Evolutionary conservation across 2,888 invertebrate genomes (phyloP).

Genomic region (Mesorhabditis spiculigera): DNA sequence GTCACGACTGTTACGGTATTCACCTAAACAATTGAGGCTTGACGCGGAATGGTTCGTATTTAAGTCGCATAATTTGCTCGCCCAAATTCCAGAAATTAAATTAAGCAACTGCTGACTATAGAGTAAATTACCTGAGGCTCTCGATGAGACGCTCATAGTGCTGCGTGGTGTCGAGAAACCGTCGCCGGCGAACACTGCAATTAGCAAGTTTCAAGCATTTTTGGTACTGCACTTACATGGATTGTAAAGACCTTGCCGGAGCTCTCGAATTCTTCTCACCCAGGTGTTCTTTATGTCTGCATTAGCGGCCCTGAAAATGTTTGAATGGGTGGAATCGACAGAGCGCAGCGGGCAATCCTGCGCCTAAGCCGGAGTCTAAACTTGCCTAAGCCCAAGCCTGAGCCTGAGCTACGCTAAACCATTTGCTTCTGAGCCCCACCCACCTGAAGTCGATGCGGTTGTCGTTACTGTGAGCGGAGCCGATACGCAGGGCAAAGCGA

Average conservation of each 20-base stretch:
- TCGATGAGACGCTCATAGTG: neutral
- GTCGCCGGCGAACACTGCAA: slow-evolving; percentile 2
- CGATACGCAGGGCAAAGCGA: slow-evolving; percentile 48
- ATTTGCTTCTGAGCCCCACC: too few species aligned
- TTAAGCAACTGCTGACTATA: neutral
- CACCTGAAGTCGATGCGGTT: slow-evolving; percentile 38
- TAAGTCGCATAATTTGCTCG: neutral
- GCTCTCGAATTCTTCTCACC: slow-evolving; percentile 47
- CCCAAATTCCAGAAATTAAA: neutral
- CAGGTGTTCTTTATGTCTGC: slow-evolving; percentile 41
- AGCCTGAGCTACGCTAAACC: too few species aligned
- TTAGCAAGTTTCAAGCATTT: neutral
- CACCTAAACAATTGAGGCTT: neutral
- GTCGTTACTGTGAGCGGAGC: slow-evolving; percentile 43
- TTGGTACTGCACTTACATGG: neutral
- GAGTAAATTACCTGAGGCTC: neutral
- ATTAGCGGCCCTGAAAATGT: slow-evolving; percentile 25
- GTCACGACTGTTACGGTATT: neutral
- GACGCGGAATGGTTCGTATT: neutral
- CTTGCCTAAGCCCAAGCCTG: too few species aligned
- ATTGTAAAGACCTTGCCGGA: slow-evolving; percentile 25
- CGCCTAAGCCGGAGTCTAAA: too few species aligned
- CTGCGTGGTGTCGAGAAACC: neutral
- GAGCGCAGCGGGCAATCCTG: too few species aligned
- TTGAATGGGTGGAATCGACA: too few species aligned